Evolutionary conservation across 2,888 invertebrate genomes (phyloP).

Genomic region (Sipha maydis): DNA sequence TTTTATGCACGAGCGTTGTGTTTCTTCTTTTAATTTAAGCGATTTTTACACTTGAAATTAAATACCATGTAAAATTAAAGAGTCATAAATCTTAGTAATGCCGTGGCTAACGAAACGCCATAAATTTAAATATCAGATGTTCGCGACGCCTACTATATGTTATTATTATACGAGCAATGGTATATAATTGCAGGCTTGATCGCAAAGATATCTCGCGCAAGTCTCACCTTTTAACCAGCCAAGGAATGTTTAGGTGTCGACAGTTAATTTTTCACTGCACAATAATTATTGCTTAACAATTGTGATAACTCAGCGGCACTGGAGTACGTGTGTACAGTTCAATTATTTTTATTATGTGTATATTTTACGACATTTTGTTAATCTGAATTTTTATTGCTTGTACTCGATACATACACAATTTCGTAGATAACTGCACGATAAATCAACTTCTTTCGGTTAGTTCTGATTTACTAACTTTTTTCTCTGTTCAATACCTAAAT

Average conservation of each 20-base stretch:
- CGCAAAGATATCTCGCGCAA: slow-evolving; percentile 13
- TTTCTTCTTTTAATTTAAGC: not conserved
- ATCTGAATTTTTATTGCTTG: not conserved
- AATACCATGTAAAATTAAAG: not conserved
- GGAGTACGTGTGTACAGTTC: not conserved
- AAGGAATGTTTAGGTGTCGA: not conserved
- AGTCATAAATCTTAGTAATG: slow-evolving; percentile 7
- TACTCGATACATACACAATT: not conserved
- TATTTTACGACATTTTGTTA: no score
- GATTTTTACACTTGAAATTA: not conserved
- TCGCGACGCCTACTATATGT: not conserved
- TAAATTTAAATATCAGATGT: slow-evolving; percentile 28
- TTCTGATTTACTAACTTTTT: no score
- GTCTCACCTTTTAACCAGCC: slow-evolving; percentile 38
- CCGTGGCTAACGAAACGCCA: not conserved
- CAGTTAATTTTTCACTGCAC: not conserved
- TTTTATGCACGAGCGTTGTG: no score
- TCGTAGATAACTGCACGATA: no score
- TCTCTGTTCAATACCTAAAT: no score
- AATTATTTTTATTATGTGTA: not conserved
- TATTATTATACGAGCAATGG: not conserved
- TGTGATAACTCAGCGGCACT: no score
- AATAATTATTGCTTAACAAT: not conserved
- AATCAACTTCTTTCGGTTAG: no score
- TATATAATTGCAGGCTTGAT: not conserved